A percentile compares a stretch with the other conserved stretches of the same genome.
Conservation (phyloP, 2,888 invertebrate species). For the Nephrotoma guestfalica region DNA sequence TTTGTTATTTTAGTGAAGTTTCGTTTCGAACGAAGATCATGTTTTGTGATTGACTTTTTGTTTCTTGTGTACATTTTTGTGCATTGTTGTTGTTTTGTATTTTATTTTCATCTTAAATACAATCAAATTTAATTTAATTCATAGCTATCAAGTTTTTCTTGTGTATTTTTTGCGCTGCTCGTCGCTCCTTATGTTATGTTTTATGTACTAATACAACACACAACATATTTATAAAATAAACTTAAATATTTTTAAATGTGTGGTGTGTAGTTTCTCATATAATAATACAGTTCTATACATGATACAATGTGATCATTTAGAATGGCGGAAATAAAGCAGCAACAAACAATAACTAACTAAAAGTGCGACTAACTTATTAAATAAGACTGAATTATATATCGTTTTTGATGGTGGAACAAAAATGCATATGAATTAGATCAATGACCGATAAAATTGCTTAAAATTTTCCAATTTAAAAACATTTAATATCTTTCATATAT, state of each 20-base stretch:
- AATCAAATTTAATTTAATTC: neutral
- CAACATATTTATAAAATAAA: neutral
- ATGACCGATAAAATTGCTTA: neutral
- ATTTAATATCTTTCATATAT: neutral
- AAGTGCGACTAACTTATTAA: neutral
- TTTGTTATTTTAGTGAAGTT: neutral
- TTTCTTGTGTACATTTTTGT: neutral
- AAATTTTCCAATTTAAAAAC: neutral
- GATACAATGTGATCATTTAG: neutral
- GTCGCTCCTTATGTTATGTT: neutral
- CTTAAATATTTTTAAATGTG: neutral
- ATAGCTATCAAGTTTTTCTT: neutral
- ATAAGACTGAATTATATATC: neutral
- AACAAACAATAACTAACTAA: neutral
- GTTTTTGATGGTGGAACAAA: neutral
- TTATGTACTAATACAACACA: neutral
- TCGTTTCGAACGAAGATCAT: neutral
- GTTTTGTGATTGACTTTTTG: neutral
- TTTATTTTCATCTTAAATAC: neutral
- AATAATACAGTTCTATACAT: neutral
- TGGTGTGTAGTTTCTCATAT: neutral
- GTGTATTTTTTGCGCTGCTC: neutral
- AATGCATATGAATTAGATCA: neutral
- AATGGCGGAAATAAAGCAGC: neutral
- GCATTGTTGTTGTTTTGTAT: neutral